Base-by-base conservation (phyloP, 2,113 vertebrate genomes). In the Lycaon pictus region DNA sequence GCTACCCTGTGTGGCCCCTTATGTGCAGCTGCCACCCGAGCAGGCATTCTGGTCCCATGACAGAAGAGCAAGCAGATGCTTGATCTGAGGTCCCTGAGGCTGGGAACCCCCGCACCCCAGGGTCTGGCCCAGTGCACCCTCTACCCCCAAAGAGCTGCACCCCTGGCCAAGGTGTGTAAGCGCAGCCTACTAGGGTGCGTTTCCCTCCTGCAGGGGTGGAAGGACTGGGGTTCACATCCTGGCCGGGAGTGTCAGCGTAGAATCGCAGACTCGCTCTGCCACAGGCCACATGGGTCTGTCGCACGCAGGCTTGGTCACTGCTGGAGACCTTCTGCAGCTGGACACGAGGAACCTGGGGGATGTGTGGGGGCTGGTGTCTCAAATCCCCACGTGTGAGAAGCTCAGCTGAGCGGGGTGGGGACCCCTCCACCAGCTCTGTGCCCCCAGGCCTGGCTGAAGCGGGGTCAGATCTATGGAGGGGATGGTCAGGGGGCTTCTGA, bases 1-100 rank as follows among this genome's bases (percentile, higher is more conserved):
- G 25, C 71, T 53, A 29, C n/a, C 72, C 35, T 3, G 10, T 0
- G 17, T 3, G n/a, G 32, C 22, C 51, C 53, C 65, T 29, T 16
- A 3, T 12, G 16, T 22, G 35, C 25, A 1, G 37, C 20, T 23
- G 1, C 62, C 35, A 37, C 56, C 0, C 0, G 51, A 35, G 35
- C 51, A 17, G n/a, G 51, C 3, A 0, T 17, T 37, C 7, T 0
- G 23, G 60, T 16, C n/a, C 74, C 43, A 7, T 55, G 11, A 25
- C 3, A 51, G 71, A 80, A 11, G 65, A 82, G 65, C 37, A 48
- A 5, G 23, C 29, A 16, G 53, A 76, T 19, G 22, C 60, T 43
- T 17, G 6, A 13, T 67, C n/a, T 76, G 62, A 51, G 56, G 48
- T 43, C 17, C 0, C 32, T 13, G 76, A 81, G 20, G 5, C 58